Base-by-base conservation (phyloP, 2,888 invertebrate genomes). In the Ptilodon capucinus region DNA sequence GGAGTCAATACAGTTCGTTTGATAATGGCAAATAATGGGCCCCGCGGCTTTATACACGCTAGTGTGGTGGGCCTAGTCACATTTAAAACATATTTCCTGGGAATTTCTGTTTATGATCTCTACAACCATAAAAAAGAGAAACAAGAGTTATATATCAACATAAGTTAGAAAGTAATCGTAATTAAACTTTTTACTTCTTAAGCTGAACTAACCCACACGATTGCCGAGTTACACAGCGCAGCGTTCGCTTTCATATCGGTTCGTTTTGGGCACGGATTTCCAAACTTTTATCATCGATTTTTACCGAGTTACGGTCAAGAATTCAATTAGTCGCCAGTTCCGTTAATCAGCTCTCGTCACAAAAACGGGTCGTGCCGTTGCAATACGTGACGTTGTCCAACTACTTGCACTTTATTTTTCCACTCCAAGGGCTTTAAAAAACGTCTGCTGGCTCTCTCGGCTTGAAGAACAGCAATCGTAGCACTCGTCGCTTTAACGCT, bases 301-400 rank as follows among this genome's bases (percentile, higher is more conserved):
- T 35, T 17, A 35, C 35, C 7, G 4, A 35, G 35, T 17, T 35
- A 35, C 34, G 35, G 17, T 35, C 35, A 17, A 35, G 9, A 17
- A 35, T 35, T 35, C 17, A 36, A 43, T 36, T 43, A 36, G 36
- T 35, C 13, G 9, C 42, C 39, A 42, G 35, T 35, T 17, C 17
- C 35, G 48, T 50, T 35, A 35, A 35, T 17, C 35, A 35, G 35
- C 14, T 17, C 35, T 11, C 6, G 9, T 35, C 17, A 35, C 4
- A 17, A 35, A 35, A 35, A 32, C 28, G 9, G 9, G 9, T 35
- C 16, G 17, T 17, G 17, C 1, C 14, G 9, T 17, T 14, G 35
- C 34, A 35, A 11, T 17, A 35, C 35, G 35, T 35, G 35, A 35
- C 17, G 17, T 11, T 35, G 11, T 17, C 17, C 11, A 32, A 32